These are phyloP conservation scores for Brachionus asplanchnoidis DNA, from an alignment of 1,140 invertebrate species.

Conservation along the genomic window DNA sequence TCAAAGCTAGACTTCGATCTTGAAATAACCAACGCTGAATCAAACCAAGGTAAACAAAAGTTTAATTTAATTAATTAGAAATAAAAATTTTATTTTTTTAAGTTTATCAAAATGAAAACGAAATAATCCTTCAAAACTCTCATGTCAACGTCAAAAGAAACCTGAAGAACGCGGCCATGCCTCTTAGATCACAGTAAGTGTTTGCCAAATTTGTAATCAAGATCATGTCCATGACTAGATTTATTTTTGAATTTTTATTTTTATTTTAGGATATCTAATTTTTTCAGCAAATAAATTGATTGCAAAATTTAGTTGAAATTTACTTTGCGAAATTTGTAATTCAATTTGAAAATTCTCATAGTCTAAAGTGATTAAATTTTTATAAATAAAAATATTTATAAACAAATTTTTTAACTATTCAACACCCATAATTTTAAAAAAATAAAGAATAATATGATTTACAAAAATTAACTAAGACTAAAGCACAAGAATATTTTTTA, in stretches of 20 bases:
- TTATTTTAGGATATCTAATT: not conserved
- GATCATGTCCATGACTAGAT: no score
- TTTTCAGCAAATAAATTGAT: not conserved
- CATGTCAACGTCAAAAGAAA: slow-evolving; percentile 1
- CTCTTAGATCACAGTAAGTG: not conserved
- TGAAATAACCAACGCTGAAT: slow-evolving; percentile 30
- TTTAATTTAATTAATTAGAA: not conserved
- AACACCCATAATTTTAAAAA: no score
- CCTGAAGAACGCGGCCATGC: not conserved
- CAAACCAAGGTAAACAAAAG: not conserved
- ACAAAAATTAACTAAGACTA: no score
- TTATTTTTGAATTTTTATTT: not conserved
- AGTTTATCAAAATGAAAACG: slow-evolving; percentile 30
- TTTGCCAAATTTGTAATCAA: not conserved
- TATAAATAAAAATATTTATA: no score
- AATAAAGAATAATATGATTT: no score
- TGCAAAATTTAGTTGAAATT: no score
- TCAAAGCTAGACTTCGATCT: slow-evolving; percentile 21
- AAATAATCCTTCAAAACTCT: not conserved
- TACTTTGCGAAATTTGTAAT: no score
- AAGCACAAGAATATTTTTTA: no score
- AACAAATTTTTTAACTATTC: no score
- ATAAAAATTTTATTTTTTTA: not conserved
- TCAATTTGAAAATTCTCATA: no score
- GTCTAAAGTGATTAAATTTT: no score